Percentiles rank a stretch among this genome's conserved stretches.
phyloP scores from a whole-genome alignment of 2,888 invertebrate species.

The Xylophagus ater region DNA sequence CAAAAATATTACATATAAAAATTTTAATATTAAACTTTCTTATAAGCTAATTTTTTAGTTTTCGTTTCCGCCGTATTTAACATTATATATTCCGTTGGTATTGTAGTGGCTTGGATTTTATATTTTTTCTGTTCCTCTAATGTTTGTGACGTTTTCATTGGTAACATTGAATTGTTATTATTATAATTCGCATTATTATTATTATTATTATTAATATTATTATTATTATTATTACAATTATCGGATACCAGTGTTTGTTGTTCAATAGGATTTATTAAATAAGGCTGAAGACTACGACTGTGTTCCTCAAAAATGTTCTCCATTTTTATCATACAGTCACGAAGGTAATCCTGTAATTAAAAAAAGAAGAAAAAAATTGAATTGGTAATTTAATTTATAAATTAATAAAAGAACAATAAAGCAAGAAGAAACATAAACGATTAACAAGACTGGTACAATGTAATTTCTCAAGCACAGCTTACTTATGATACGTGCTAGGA shows the following conservation, averaged over 20 bases:
- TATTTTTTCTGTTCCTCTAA: conserved; percentile 43
- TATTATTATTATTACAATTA: conserved; percentile 14
- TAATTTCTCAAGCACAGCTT: too few relatives aligned
- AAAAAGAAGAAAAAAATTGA: conserved; percentile 10
- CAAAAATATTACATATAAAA: conserved; percentile 11
- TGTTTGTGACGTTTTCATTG: conserved; percentile 19
- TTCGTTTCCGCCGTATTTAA: too few relatives aligned
- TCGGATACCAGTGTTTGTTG: conserved; percentile 37
- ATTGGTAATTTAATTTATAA: too few relatives aligned
- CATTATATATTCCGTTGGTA: conserved; percentile 78
- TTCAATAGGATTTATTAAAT: conserved; percentile 20
- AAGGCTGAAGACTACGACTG: conserved; percentile 29
- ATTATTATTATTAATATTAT: conserved; percentile 35
- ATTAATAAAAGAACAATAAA: too few relatives aligned
- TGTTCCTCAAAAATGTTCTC: conserved; percentile 61
- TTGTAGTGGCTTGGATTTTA: conserved; percentile 66
- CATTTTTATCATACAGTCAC: conserved; percentile 67
- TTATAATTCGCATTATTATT: conserved; percentile 33
- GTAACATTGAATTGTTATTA: conserved; percentile 41
- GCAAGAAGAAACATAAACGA: too few relatives aligned
- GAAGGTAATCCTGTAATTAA: conserved; percentile 61
- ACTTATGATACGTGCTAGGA: too few relatives aligned
- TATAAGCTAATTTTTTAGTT: too few relatives aligned
- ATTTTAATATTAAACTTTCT: conserved; percentile 7
- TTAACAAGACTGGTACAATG: too few relatives aligned